Conservation (phyloP, 2,113 vertebrate species). For the Oryzias woworae region DNA sequence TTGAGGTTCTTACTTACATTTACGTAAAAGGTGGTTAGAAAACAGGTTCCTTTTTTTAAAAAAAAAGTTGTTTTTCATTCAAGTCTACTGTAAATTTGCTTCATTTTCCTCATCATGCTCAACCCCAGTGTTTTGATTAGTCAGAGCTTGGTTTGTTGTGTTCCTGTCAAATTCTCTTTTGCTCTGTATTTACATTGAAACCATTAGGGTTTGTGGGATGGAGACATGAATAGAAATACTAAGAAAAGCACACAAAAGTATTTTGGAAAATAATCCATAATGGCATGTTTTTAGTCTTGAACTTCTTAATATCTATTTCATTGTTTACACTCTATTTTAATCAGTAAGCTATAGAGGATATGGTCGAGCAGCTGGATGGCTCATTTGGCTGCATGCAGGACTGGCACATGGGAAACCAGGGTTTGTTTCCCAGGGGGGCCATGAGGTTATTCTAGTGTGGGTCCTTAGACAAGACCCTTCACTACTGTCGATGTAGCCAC, state of each 20-base stretch:
- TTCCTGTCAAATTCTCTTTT: conserved; percentile 29
- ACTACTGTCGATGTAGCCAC: too few species aligned
- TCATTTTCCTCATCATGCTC: conserved; percentile 2
- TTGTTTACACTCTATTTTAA: too few species aligned
- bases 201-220: conserved; percentile 33
- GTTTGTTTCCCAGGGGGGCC: too few species aligned
- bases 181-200: conserved; percentile 32
- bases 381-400: too few species aligned
- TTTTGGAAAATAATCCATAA: too few species aligned
- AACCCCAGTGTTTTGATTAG: conserved; percentile 2
- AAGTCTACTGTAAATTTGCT: neutral
- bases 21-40: conserved; percentile 5
- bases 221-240: conserved; percentile 12
- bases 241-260: conserved; percentile 20
- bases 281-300: too few species aligned
- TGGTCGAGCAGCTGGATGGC: too few species aligned
- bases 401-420: too few species aligned
- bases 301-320: too few species aligned
- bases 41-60: neutral
- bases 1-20: conserved; percentile 22
- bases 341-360: too few species aligned
- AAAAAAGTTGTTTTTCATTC: neutral
- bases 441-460: too few species aligned
- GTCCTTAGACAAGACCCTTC: too few species aligned
- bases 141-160: conserved; percentile 16